Conservation (phyloP, 2,888 invertebrate genomes). For the Malthinus flaveolus region DNA sequence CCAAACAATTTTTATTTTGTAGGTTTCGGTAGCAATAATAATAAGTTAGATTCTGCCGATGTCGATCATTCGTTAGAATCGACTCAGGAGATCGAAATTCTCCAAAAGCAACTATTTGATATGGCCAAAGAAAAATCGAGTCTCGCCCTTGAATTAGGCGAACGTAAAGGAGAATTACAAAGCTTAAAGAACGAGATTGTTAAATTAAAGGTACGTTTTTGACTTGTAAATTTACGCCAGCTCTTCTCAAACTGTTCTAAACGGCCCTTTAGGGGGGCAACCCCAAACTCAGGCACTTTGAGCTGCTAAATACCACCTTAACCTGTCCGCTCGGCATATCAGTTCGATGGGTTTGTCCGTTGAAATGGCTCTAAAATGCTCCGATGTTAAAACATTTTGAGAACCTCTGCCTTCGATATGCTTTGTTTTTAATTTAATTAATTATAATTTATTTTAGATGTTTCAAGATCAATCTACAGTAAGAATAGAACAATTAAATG, state of each 20-base stretch:
- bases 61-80: slow-evolving; percentile 33
- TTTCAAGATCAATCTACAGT: slow-evolving; percentile 64
- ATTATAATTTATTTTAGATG: slow-evolving; percentile 47
- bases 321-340: too few species aligned
- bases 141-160: slow-evolving; percentile 66
- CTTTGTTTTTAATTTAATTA: not conserved
- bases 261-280: too few species aligned
- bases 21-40: slow-evolving; percentile 44
- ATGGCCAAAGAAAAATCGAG: slow-evolving; percentile 67
- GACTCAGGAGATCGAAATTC: slow-evolving; percentile 66
- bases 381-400: too few species aligned
- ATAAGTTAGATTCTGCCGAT: slow-evolving; percentile 42
- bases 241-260: too few species aligned
- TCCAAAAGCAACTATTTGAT: slow-evolving; percentile 66
- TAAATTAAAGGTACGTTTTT: slow-evolving; percentile 64
- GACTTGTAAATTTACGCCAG: too few species aligned
- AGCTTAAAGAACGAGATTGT: slow-evolving; percentile 69
- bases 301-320: too few species aligned
- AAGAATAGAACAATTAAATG: slow-evolving; percentile 69
- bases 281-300: too few species aligned
- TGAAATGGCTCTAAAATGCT: too few species aligned
- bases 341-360: too few species aligned
- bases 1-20: slow-evolving; percentile 3
- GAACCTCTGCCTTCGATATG: too few species aligned
- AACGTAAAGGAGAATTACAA: slow-evolving; percentile 69